phyloP scores from a whole-genome alignment of 2,797 vertebrate species.

The Gorsachius magnificus region DNA sequence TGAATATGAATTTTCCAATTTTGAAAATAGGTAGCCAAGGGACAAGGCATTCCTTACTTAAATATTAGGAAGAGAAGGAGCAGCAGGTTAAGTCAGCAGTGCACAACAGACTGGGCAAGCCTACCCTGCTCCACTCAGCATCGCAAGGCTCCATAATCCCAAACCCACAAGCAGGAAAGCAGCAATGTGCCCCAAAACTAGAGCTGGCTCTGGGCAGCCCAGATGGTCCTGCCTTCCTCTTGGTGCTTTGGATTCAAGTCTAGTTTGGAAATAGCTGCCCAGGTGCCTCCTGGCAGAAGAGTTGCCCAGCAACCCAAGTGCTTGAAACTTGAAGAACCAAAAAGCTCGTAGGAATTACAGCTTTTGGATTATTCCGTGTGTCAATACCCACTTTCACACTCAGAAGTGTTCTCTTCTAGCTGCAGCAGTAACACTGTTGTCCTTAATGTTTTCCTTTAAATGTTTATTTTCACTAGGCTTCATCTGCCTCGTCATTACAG shows the following conservation, averaged over 20 bases:
- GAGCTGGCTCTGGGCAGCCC: background rate
- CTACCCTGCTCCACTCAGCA: background rate
- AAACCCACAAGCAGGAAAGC: background rate
- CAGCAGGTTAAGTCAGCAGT: background rate
- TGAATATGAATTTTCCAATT: background rate
- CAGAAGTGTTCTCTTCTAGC: background rate
- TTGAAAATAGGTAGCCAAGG: background rate
- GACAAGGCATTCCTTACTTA: background rate
- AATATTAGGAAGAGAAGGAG: background rate
- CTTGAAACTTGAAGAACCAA: background rate
- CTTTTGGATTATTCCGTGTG: background rate
- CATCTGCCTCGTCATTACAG: background rate
- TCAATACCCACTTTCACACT: background rate
- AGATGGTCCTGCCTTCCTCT: background rate
- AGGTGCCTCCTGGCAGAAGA: background rate
- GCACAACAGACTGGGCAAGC: rapidly evolving
- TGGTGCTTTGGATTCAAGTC: background rate
- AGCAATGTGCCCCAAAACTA: rapidly evolving
- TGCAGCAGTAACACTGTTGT: background rate
- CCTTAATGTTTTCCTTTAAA: background rate
- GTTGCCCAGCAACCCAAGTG: background rate
- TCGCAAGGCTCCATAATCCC: rapidly evolving
- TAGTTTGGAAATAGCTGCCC: background rate
- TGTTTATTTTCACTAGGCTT: background rate
- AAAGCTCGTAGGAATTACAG: background rate